These are phyloP conservation scores for Montipora capitata DNA, from an alignment of 92 coral and sea anemone genomes.

Conservation along the genomic window DNA sequence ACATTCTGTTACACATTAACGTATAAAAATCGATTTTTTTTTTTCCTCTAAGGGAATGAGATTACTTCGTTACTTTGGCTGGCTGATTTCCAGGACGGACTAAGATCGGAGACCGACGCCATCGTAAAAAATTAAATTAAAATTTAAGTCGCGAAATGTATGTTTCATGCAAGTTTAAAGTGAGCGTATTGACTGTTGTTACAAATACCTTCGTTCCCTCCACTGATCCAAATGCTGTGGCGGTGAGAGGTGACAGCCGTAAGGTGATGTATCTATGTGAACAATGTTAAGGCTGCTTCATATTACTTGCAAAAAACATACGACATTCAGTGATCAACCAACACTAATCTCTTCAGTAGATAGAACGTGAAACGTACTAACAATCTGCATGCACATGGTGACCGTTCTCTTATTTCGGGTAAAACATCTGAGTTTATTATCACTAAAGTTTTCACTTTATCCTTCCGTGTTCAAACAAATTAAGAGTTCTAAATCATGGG, in stretches of 20 bases:
- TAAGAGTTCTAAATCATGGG: conserved; percentile 1
- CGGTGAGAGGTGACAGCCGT: conserved; percentile 82
- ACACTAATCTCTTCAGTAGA: not conserved
- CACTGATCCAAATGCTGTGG: conserved; percentile 87
- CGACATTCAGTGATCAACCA: not conserved
- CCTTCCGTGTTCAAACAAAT: conserved; percentile 3
- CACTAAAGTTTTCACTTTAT: conserved; percentile 7
- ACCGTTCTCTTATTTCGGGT: too few species aligned
- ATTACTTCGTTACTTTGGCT: not conserved
- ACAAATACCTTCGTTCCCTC: conserved; percentile 82
- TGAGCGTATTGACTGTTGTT: too few species aligned
- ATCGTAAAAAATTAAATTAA: conserved; percentile 16
- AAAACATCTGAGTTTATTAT: too few species aligned
- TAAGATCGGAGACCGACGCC: not conserved
- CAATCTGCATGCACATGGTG: not conserved
- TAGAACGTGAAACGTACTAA: not conserved
- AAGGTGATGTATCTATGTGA: conserved; percentile 89
- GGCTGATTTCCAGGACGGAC: not conserved
- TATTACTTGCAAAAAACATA: conserved; percentile 1
- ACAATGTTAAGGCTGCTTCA: conserved; percentile 78
- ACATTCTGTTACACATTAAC: not conserved
- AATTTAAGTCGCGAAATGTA: not conserved
- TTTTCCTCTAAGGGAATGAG: not conserved
- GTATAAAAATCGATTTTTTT: not conserved
- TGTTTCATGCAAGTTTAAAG: too few species aligned